phyloP scores from a whole-genome alignment of 2,888 invertebrate species.

The Romanomermis culicivorax region DNA sequence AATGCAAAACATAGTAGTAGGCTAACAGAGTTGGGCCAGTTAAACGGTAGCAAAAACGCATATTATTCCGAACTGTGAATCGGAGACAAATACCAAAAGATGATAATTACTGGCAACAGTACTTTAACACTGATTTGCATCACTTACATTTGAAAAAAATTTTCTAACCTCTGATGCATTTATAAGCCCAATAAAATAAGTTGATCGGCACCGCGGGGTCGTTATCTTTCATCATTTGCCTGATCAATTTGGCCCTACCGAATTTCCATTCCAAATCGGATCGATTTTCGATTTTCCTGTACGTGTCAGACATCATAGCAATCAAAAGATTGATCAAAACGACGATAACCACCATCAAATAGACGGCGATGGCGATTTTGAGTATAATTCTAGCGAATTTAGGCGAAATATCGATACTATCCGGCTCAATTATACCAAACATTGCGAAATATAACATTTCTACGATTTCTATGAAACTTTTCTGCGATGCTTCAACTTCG shows the following conservation, averaged over 20 bases:
- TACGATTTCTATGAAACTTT: conserved; percentile 33
- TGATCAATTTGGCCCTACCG: conserved; percentile 84
- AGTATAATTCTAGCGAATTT: conserved; percentile 20
- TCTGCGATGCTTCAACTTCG: conserved; percentile 15
- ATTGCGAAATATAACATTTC: conserved; percentile 93
- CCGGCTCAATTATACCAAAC: conserved; percentile 63
- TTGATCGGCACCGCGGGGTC: conserved; percentile 94
- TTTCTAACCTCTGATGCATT: too few relatives aligned
- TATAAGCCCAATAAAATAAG: too few relatives aligned
- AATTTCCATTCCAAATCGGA: conserved; percentile 99
- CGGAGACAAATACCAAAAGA: too few relatives aligned
- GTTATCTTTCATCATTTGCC: conserved; percentile 90
- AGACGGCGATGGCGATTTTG: conserved; percentile 62
- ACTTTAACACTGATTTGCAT: too few relatives aligned
- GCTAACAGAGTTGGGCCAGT: too few relatives aligned
- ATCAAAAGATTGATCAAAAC: conserved; percentile 94
- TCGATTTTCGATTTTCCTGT: conserved; percentile 95
- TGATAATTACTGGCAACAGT: too few relatives aligned
- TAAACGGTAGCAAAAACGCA: too few relatives aligned
- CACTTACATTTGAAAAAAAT: too few relatives aligned
- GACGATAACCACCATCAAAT: conserved; percentile 90
- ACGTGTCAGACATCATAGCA: conserved; percentile 58
- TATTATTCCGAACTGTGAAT: too few relatives aligned
- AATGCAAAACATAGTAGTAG: too few relatives aligned
- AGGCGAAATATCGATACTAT: conserved; percentile 26